Conservation (phyloP, 1,140 invertebrate genomes). For the Atta colombica region DNA sequence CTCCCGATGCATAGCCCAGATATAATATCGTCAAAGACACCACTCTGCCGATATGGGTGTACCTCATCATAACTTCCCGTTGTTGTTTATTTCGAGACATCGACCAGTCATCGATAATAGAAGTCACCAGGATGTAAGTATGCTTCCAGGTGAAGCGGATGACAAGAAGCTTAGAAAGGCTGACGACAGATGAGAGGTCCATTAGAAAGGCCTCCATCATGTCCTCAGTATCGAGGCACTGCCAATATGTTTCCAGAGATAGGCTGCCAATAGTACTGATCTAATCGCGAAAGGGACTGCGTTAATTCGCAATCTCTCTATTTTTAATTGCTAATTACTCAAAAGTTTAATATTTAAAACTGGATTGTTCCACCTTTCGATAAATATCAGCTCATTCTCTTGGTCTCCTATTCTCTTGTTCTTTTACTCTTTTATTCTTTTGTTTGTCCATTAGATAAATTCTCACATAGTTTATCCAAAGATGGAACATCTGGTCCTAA, state of each 20-base stretch:
- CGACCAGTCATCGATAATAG: constrained; percentile 63
- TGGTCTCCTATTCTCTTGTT: no score
- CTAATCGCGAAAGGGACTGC: constrained; percentile 27
- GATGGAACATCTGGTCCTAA: not conserved
- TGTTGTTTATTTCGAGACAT: constrained; percentile 5
- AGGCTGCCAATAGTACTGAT: constrained; percentile 62
- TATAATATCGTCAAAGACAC: constrained; percentile 61
- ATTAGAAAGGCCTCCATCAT: constrained; percentile 73
- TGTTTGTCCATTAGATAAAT: no score
- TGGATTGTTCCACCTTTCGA: no score
- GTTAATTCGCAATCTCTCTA: constrained; percentile 21
- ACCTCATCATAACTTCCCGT: constrained; percentile 52
- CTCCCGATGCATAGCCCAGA: constrained; percentile 62
- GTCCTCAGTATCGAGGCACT: constrained; percentile 64
- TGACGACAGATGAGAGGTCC: constrained; percentile 65
- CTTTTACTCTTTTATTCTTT: no score
- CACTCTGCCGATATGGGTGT: constrained; percentile 46
- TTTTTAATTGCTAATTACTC: not conserved
- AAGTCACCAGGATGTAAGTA: constrained; percentile 32
- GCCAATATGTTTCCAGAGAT: constrained; percentile 57
- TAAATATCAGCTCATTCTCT: no score
- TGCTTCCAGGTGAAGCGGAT: constrained; percentile 43
- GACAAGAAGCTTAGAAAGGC: constrained; percentile 66
- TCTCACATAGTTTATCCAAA: no score
- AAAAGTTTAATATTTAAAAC: not conserved